Percentiles rank a stretch among this genome's conserved stretches.
These are phyloP conservation scores for Sericinus montela DNA, from an alignment of 2,888 invertebrate genomes.

Conservation along the genomic window DNA sequence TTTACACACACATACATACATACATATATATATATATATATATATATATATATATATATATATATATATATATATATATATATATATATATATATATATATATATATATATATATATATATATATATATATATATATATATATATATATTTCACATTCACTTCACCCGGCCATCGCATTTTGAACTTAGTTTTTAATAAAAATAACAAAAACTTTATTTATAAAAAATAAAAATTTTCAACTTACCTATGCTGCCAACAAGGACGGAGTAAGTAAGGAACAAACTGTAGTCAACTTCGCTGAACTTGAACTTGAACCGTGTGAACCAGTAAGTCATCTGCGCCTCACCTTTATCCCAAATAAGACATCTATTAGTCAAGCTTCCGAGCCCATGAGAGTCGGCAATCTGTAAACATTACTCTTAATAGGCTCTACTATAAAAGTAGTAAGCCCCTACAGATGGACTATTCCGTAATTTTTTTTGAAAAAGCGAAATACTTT, in stretches of 20 bases:
- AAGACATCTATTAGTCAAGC: conserved; percentile 62
- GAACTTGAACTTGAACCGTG: conserved; percentile 79
- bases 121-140: too few species aligned
- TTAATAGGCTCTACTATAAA: conserved; percentile 39
- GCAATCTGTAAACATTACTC: conserved; percentile 55
- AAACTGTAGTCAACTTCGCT: conserved; percentile 79
- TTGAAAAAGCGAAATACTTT: background rate
- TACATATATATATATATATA: too few species aligned
- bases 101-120: too few species aligned
- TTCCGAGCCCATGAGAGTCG: conserved; percentile 34
- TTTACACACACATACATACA: too few species aligned
- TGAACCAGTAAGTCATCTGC: conserved; percentile 79
- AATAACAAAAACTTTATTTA: background rate
- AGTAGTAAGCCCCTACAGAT: conserved; percentile 13
- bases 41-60: too few species aligned
- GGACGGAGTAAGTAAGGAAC: conserved; percentile 76
- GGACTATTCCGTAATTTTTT: too few species aligned
- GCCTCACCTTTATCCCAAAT: conserved; percentile 76
- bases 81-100: too few species aligned
- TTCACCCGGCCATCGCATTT: too few species aligned
- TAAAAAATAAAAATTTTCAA: conserved; percentile 23
- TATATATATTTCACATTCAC: too few species aligned
- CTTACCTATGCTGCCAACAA: conserved; percentile 78
- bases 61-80: too few species aligned
- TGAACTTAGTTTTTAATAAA: too few species aligned